A percentile compares a stretch with the other conserved stretches of the same genome.
Conservation (phyloP, 2,888 invertebrate genomes). For the Drosophila rellima region DNA sequence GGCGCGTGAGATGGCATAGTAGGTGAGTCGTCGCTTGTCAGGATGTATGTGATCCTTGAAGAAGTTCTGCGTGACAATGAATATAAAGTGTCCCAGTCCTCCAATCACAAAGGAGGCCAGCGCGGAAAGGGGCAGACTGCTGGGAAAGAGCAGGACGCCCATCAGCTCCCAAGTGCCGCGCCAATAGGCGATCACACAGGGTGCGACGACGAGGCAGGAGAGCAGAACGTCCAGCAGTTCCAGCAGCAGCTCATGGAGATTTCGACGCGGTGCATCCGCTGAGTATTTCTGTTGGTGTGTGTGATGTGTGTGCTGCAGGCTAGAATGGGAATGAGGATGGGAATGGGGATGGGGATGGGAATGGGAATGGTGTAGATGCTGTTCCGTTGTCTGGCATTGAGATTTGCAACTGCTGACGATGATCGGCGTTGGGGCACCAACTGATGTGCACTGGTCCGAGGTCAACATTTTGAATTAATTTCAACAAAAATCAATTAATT, state of each 20-base stretch:
- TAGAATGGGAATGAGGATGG: conserved; percentile 26
- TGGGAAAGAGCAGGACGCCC: conserved; percentile 90
- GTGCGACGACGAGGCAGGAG: conserved; percentile 91
- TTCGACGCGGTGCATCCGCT: conserved; percentile 64
- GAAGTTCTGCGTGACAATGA: conserved; percentile 89
- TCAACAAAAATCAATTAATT: conserved; percentile 12
- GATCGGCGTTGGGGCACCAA: conserved; percentile 49
- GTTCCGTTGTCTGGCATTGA: conserved; percentile 47
- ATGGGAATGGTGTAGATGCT: conserved; percentile 34
- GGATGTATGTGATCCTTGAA: conserved; percentile 88
- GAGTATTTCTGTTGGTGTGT: conserved; percentile 47
- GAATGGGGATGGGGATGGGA: conserved; percentile 26
- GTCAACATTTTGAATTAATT: conserved; percentile 46
- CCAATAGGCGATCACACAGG: conserved; percentile 94
- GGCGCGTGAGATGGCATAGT: conserved; percentile 89
- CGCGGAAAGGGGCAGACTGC: conserved; percentile 88
- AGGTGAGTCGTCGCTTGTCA: conserved; percentile 89
- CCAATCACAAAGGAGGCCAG: conserved; percentile 90
- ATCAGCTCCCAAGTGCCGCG: conserved; percentile 94
- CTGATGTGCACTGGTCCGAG: conserved; percentile 61
- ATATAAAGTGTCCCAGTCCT: conserved; percentile 89
- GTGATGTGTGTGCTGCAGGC: conserved; percentile 41
- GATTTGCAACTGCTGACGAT: conserved; percentile 60
- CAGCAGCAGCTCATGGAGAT: conserved; percentile 86
- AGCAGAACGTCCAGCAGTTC: conserved; percentile 90